Base-by-base conservation (phyloP, 1,140 invertebrate genomes). In the Heterodera schachtii region DNA sequence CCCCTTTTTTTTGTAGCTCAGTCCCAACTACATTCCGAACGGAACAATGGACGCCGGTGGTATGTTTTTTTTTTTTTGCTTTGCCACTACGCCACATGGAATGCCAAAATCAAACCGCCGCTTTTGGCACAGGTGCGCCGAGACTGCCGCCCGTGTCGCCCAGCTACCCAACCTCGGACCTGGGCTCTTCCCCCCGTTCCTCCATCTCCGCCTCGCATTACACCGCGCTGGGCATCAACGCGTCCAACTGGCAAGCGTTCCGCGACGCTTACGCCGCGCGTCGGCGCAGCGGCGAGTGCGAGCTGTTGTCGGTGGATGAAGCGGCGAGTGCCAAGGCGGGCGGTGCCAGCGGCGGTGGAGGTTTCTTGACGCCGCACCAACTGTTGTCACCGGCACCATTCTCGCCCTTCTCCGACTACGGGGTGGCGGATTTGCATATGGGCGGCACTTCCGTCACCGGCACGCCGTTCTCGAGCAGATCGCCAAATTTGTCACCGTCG, bases 381-480 rank as follows among this genome's bases (percentile, higher is more conserved):
- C 57, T 85, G 44, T 76, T 88, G 13, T 88, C 87, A 13, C 87
- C 87, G 1, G 87, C 89, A 49, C 87, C 87, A 9, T 89, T 86
- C 64, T 88, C 87, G 4, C 87, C 87, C 3, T 89, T 90, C 71
- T 89, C 87, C n/a, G 88, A 88, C 73, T 89, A 81, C 74, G 70
- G 75, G 9, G 84, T 79, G 60, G 76, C 78, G 44, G 77, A 78
- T 49, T n/a, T 78, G 70, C 77, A 78, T 49, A 31, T 31, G 31
- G 46, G 57, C 44, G 46, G 57, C 44, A 47, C 41, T 13, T 82
- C 80, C 31, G 71, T 73, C 46, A 46, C 85, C 46, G 88, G 84
- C 69, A 90, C 87, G 16, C 87, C 87, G 8, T 88, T 87, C 70
- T 89, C 87, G 44, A 81, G 77, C 57, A 73, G 87, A 52, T 90